phyloP scores from a whole-genome alignment of 2,888 invertebrate genomes.

The Balanococcus diminutus region DNA sequence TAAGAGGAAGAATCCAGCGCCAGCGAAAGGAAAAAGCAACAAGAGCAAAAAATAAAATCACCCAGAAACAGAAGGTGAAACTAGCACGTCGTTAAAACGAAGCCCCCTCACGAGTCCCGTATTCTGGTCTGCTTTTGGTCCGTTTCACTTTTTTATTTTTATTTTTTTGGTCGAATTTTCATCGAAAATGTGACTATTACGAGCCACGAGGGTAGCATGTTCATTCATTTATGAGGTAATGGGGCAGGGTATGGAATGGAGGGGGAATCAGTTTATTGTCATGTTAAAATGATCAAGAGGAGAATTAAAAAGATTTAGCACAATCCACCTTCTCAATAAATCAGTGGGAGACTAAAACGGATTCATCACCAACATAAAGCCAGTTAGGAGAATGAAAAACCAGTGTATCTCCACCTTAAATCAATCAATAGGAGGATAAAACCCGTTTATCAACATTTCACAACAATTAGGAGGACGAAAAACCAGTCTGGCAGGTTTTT shows the following conservation, averaged over 20 bases:
- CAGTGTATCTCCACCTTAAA: background rate
- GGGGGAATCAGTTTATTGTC: background rate
- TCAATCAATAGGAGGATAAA: background rate
- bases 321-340: background rate
- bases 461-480: background rate
- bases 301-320: background rate
- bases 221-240: background rate
- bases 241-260: background rate
- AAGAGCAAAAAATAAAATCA: background rate
- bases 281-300: background rate
- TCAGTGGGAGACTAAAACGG: background rate
- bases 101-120: background rate
- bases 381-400: background rate
- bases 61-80: slow-evolving; percentile 4
- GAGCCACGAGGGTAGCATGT: no score
- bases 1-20: background rate
- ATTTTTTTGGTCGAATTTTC: background rate
- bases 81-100: slow-evolving; percentile 36
- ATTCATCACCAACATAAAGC: background rate
- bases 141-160: no score
- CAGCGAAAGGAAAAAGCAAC: slow-evolving; percentile 1
- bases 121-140: background rate
- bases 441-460: background rate
- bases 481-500: background rate
- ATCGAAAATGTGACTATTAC: background rate